A percentile compares a stretch with the other conserved stretches of the same genome.
These are phyloP conservation scores for Artibeus jamaicensis DNA, from an alignment of 2,797 vertebrate genomes.

Conservation along the genomic window DNA sequence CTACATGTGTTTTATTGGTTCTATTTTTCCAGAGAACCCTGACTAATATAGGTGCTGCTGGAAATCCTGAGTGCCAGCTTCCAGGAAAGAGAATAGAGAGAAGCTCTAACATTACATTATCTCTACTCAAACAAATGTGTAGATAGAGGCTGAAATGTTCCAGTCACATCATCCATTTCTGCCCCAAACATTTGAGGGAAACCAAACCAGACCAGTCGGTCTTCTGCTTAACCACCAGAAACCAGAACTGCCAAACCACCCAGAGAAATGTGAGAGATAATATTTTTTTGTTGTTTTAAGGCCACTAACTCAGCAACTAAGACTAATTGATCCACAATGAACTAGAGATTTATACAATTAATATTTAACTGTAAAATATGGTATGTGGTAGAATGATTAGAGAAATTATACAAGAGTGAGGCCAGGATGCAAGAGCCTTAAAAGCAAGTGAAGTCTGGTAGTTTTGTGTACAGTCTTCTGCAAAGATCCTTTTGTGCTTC, in stretches of 20 bases:
- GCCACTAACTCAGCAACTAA: background rate
- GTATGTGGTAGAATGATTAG: background rate
- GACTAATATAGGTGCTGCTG: background rate
- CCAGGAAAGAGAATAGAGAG: background rate
- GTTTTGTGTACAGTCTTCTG: background rate
- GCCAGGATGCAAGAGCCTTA: background rate
- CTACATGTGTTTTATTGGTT: background rate
- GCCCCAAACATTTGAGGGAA: background rate
- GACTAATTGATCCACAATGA: background rate
- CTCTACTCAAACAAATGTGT: background rate
- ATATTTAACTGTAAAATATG: conserved; percentile 21
- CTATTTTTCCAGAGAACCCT: background rate
- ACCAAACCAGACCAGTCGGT: background rate
- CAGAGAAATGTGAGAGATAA: background rate
- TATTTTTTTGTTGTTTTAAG: conserved; percentile 8
- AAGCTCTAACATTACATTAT: background rate
- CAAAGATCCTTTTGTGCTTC: background rate
- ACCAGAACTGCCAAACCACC: background rate
- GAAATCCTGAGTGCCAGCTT: background rate
- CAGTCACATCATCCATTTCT: background rate
- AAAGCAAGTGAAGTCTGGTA: background rate
- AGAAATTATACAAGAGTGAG: background rate
- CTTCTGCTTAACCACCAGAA: background rate
- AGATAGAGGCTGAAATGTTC: background rate
- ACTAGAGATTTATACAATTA: conserved; percentile 11